Conservation (phyloP, 1,140 invertebrate species). For the Philopotamus ludificatus region DNA sequence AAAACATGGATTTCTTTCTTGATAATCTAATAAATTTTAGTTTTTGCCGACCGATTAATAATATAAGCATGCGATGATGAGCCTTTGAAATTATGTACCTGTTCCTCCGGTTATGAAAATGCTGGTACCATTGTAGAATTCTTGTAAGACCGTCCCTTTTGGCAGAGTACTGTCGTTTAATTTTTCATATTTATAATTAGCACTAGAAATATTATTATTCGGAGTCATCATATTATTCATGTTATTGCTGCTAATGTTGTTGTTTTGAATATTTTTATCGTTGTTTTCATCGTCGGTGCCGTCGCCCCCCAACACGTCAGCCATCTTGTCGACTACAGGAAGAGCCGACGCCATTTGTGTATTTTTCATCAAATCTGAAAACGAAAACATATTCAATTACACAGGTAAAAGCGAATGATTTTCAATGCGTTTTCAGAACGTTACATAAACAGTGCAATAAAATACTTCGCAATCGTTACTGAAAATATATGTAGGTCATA, state of each 20-base stretch:
- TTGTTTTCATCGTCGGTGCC: slow-evolving; percentile 10
- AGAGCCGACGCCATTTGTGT: slow-evolving; percentile 13
- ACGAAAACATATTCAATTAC: background rate
- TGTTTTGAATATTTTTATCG: slow-evolving; percentile 12
- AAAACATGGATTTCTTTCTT: too few relatives aligned
- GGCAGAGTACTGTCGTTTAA: background rate
- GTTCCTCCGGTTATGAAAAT: slow-evolving; percentile 71
- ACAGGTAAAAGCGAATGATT: background rate
- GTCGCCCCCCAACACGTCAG: background rate
- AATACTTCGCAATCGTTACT: too few relatives aligned
- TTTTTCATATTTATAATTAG: slow-evolving; percentile 8
- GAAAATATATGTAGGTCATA: too few relatives aligned
- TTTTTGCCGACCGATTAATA: too few relatives aligned
- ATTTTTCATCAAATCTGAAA: background rate
- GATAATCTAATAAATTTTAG: too few relatives aligned
- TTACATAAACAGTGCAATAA: too few relatives aligned
- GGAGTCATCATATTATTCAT: slow-evolving; percentile 9
- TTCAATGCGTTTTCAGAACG: too few relatives aligned
- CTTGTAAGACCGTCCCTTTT: slow-evolving; percentile 45
- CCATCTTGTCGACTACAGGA: slow-evolving; percentile 15
- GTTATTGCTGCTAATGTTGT: slow-evolving; percentile 18
- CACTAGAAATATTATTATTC: slow-evolving; percentile 13
- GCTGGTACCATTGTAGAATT: slow-evolving; percentile 59
- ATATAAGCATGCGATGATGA: too few relatives aligned
- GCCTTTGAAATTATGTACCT: too few relatives aligned